Conservation (phyloP, 2,113 vertebrate genomes). For the Mobula birostris region DNA sequence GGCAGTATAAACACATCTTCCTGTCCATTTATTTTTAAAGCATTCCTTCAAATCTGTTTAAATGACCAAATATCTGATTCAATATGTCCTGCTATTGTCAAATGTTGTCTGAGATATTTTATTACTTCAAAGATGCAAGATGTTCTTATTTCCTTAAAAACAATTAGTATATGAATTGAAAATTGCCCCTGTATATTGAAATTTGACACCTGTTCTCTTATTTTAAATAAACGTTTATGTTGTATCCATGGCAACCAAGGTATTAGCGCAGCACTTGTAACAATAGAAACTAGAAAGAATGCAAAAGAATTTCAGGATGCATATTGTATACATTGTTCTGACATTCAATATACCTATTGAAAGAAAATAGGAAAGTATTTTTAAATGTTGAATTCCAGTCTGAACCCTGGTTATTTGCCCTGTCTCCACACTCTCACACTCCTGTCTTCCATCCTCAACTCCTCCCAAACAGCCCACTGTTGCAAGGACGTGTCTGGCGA, state of each 20-base stretch:
- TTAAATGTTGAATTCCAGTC: background rate
- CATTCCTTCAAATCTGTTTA: background rate
- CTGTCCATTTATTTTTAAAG: background rate
- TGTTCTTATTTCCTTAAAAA: background rate
- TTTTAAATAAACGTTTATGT: background rate
- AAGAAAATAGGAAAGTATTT: background rate
- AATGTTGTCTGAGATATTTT: background rate
- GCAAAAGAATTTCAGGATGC: background rate
- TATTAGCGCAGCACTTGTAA: background rate
- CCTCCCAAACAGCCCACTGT: no score
- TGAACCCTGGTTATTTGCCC: no score
- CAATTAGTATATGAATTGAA: background rate
- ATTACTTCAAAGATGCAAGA: background rate
- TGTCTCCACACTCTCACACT: no score
- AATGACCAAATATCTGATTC: background rate
- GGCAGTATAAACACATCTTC: no score
- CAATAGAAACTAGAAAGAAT: background rate
- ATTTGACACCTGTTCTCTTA: background rate
- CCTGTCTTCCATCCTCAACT: no score
- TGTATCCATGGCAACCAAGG: background rate
- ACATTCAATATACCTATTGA: no score
- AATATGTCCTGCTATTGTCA: background rate
- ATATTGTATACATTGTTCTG: no score
- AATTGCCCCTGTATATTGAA: background rate
- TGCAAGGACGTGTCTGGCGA: no score